Evolutionary conservation across 2,113 vertebrate genomes (phyloP).

Genomic region (Hiodon tergisus): DNA sequence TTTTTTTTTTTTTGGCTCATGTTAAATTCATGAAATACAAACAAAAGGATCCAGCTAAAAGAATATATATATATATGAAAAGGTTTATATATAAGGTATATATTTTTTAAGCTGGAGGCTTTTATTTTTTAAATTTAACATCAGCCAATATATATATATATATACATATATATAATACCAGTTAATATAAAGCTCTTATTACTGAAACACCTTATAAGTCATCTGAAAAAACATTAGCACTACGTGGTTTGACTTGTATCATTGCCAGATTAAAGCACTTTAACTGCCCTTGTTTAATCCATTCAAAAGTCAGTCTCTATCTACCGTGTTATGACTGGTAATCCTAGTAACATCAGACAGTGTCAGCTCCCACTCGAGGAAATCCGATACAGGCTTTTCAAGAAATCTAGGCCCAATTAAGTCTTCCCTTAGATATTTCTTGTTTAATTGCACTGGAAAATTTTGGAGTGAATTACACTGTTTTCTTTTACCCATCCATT

Average conservation of each 20-base stretch:
- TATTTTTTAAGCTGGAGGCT: too few species aligned
- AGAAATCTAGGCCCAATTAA: too few species aligned
- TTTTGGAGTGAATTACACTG: too few species aligned
- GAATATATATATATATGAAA: constrained; percentile 33
- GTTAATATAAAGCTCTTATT: constrained; percentile 58
- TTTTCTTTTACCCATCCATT: too few species aligned
- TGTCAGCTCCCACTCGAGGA: too few species aligned
- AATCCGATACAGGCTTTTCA: too few species aligned
- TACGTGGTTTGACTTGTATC: constrained; percentile 47
- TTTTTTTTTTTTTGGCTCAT: constrained; percentile 34
- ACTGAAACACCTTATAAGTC: constrained; percentile 80
- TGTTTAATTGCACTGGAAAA: too few species aligned
- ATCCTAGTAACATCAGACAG: background rate
- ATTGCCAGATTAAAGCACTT: constrained; percentile 52
- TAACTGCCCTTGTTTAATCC: constrained; percentile 51
- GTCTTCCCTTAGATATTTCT: too few species aligned
- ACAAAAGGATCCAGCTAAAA: constrained; percentile 62
- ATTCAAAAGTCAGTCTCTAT: constrained; percentile 42
- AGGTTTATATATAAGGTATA: constrained; percentile 1
- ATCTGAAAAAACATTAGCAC: constrained; percentile 57
- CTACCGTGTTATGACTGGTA: constrained; percentile 23
- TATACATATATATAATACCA: constrained; percentile 52
- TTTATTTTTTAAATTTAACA: too few species aligned
- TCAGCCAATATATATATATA: background rate
- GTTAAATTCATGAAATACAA: constrained; percentile 72